These are phyloP conservation scores for Thamnophis sirtalis DNA, from an alignment of 2,113 vertebrate species.

Conservation along the genomic window DNA sequence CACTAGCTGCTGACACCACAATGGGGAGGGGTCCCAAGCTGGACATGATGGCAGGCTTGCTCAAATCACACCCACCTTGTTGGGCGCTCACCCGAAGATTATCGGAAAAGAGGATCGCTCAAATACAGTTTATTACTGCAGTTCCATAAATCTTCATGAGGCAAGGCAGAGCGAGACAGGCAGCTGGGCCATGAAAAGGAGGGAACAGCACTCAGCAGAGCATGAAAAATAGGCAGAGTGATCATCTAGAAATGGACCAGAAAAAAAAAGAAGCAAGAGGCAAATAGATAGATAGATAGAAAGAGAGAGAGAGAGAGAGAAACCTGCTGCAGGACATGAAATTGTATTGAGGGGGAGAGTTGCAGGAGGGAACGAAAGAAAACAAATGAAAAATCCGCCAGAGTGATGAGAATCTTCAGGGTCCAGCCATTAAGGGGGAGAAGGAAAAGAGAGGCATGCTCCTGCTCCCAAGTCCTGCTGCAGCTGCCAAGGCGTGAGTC, in stretches of 20 bases:
- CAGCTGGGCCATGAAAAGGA: constrained; percentile 36
- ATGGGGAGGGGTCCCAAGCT: neutral
- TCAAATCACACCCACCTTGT: neutral
- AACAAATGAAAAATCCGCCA: constrained; percentile 10
- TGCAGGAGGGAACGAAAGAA: neutral
- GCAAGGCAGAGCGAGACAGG: constrained; percentile 31
- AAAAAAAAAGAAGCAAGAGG: constrained; percentile 2
- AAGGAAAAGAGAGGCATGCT: constrained; percentile 13
- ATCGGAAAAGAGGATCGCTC: constrained; percentile 26
- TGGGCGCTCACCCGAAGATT: neutral
- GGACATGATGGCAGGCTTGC: neutral
- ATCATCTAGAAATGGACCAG: constrained; percentile 20
- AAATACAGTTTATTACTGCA: constrained; percentile 57
- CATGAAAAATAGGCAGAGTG: constrained; percentile 42
- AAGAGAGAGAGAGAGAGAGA: neutral
- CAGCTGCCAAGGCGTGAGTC: constrained; percentile 40
- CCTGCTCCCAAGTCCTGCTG: constrained; percentile 27
- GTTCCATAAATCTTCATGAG: constrained; percentile 55
- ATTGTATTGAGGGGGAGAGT: neutral
- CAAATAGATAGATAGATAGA: neutral
- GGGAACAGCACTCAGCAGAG: constrained; percentile 35
- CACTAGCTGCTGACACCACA: neutral
- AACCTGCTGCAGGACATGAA: neutral
- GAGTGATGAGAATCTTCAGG: constrained; percentile 6
- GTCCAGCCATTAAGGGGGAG: constrained; percentile 20